phyloP scores from a whole-genome alignment of 2,888 invertebrate species.

The Polymixis lichenea region DNA sequence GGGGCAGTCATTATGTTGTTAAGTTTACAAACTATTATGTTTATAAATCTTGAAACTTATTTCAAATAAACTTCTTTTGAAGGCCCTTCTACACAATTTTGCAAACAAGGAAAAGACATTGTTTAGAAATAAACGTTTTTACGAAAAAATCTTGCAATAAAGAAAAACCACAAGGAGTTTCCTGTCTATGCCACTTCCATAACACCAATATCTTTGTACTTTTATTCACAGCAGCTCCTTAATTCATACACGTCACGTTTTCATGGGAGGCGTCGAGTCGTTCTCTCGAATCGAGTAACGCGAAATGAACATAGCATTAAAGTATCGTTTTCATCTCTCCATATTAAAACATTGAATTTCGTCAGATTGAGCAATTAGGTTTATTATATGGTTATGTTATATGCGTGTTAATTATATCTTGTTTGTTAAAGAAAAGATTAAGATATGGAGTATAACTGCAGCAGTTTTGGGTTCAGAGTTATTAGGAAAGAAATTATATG shows the following conservation, averaged over 20 bases:
- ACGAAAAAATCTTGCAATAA: not conserved
- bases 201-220: slow-evolving; percentile 62
- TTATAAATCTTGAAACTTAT: not conserved
- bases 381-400: slow-evolving; percentile 24
- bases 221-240: slow-evolving; percentile 80
- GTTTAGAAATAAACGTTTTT: not conserved
- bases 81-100: not conserved
- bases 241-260: slow-evolving; percentile 89
- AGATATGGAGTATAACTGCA: not conserved
- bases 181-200: slow-evolving; percentile 65
- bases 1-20: too few species aligned
- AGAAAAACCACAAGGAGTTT: not conserved
- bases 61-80: not conserved
- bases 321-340: slow-evolving; percentile 78
- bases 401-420: slow-evolving; percentile 17
- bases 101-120: too few species aligned
- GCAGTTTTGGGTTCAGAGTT: not conserved
- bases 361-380: slow-evolving; percentile 56
- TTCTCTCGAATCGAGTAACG: slow-evolving; percentile 80
- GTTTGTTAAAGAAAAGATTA: not conserved
- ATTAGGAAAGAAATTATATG: not conserved
- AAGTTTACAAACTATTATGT: too few species aligned
- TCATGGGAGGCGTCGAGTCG: slow-evolving; percentile 79
- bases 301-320: slow-evolving; percentile 80
- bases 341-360: slow-evolving; percentile 71